Evolutionary conservation across 2,113 vertebrate genomes (phyloP).

Genomic region (Semnopithecus entellus): DNA sequence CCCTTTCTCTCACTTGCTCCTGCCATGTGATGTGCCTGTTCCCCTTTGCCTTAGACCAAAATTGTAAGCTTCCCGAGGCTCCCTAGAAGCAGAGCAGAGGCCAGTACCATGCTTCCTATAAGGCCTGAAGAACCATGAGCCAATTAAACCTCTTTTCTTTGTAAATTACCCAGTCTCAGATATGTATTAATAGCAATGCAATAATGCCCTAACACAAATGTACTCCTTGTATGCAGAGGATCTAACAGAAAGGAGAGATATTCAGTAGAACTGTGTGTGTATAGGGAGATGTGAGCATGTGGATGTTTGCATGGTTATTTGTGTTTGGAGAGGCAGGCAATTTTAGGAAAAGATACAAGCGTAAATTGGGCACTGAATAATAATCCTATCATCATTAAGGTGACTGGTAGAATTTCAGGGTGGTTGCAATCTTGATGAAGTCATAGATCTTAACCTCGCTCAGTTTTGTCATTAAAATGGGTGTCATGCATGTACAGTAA

Average conservation of each 20-base stretch:
- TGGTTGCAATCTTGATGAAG: neutral
- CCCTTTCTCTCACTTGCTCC: no score
- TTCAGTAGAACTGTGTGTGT: neutral
- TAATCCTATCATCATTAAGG: neutral
- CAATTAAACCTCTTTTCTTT: no score
- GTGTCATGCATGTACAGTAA: neutral
- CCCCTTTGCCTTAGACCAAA: no score
- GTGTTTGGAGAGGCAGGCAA: neutral
- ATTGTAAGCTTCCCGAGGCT: no score
- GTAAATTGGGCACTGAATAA: neutral
- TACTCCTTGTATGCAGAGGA: rapidly evolving
- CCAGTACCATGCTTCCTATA: no score
- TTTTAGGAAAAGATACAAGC: neutral
- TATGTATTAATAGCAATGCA: no score
- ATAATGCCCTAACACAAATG: no score
- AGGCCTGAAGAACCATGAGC: no score
- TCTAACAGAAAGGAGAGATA: neutral
- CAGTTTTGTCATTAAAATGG: neutral
- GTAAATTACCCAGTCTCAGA: no score
- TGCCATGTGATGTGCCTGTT: no score
- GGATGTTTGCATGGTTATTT: neutral
- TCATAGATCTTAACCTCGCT: neutral
- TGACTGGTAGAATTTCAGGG: neutral
- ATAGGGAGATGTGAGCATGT: neutral
- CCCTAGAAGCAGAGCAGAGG: no score